Conservation (phyloP, 2,797 vertebrate species). For the Sarcophilus harrisii region DNA sequence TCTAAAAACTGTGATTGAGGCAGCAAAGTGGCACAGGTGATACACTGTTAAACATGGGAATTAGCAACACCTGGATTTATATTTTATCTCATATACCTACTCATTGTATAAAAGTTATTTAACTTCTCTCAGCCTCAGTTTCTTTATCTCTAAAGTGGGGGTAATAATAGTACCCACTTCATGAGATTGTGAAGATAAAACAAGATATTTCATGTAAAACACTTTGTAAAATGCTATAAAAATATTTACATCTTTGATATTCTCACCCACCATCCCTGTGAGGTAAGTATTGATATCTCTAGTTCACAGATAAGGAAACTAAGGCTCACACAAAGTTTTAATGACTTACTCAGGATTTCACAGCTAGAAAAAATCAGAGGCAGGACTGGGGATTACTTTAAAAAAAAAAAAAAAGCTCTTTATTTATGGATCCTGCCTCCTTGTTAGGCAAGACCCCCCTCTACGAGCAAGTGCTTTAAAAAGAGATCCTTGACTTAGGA, state of each 20-base stretch:
- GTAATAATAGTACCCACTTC: neutral
- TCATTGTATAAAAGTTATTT: neutral
- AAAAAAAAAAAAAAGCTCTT: neutral
- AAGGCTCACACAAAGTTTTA: neutral
- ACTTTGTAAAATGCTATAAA: neutral
- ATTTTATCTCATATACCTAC: neutral
- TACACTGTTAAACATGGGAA: neutral
- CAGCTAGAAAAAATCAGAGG: neutral
- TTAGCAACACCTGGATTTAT: neutral
- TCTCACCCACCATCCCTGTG: neutral
- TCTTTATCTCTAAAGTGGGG: neutral
- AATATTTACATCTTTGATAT: neutral
- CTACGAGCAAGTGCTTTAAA: constrained; percentile 15
- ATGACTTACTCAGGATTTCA: neutral
- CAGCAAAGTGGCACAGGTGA: neutral
- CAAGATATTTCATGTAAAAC: neutral
- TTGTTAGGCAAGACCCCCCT: neutral
- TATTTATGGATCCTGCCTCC: neutral
- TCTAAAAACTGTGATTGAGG: neutral
- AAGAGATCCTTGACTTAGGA: constrained; percentile 33
- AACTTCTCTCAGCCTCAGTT: neutral
- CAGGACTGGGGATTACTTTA: neutral
- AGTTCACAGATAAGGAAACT: neutral
- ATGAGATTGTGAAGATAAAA: neutral
- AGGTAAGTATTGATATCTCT: neutral